phyloP scores from a whole-genome alignment of 2,113 vertebrate species.

The Tonatia bakeri region DNA sequence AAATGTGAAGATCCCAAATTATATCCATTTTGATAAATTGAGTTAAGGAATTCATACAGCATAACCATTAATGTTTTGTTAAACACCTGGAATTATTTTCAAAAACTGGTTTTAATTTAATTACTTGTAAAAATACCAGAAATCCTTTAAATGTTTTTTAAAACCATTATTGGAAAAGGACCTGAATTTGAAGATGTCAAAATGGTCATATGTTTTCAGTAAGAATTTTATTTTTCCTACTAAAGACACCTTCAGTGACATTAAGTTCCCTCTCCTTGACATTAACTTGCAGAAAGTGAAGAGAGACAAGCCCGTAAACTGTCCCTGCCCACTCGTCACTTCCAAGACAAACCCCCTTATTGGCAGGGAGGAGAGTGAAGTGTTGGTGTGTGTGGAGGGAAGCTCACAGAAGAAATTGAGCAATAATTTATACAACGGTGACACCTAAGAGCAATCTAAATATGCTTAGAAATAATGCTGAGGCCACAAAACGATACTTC shows the following conservation, averaged over 20 bases:
- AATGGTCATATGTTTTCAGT: not conserved
- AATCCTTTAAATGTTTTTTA: not conserved
- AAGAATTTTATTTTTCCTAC: conserved; percentile 16
- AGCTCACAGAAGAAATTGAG: not conserved
- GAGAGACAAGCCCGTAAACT: not conserved
- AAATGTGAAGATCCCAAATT: not conserved
- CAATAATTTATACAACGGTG: not conserved
- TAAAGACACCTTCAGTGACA: not conserved
- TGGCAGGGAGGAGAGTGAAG: not conserved
- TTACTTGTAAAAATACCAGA: conserved; percentile 1
- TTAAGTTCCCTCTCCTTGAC: not conserved
- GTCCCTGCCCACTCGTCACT: not conserved
- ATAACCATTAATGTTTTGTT: not conserved
- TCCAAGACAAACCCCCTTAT: not conserved
- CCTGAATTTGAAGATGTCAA: not conserved
- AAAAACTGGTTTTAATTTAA: not conserved
- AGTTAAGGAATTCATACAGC: not conserved
- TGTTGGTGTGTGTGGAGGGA: not conserved
- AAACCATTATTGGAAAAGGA: not conserved
- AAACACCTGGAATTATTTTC: conserved; percentile 32
- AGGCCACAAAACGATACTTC: not conserved
- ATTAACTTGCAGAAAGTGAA: not conserved
- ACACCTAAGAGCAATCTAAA: not conserved
- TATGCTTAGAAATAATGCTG: not conserved
- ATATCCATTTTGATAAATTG: not conserved